These are phyloP conservation scores for Cephalopterus ornatus DNA, from an alignment of 2,113 vertebrate genomes.

Conservation along the genomic window DNA sequence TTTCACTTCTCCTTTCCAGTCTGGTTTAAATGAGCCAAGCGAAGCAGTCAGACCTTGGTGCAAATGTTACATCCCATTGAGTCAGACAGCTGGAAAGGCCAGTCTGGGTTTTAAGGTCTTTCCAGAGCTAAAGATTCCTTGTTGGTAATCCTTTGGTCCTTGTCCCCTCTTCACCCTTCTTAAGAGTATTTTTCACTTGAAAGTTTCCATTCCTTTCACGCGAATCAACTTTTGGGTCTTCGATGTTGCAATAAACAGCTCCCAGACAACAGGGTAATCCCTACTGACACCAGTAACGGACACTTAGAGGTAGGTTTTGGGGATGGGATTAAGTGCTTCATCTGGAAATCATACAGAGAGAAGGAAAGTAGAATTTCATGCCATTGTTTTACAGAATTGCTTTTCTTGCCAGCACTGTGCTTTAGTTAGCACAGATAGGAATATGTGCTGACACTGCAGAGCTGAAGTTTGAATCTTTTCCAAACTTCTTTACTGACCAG, in stretches of 20 bases:
- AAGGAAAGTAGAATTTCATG: background rate
- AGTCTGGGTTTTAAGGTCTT: background rate
- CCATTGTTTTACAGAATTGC: background rate
- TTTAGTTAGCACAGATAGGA: constrained; percentile 8
- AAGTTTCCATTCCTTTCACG: background rate
- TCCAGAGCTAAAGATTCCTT: background rate
- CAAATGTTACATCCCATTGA: background rate
- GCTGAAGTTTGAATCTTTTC: constrained; percentile 31
- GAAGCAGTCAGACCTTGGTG: background rate
- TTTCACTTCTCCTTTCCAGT: background rate
- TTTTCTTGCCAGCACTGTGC: background rate
- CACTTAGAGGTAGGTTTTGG: background rate
- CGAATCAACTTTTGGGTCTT: background rate
- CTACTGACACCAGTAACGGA: background rate
- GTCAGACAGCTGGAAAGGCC: background rate
- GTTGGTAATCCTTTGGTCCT: background rate
- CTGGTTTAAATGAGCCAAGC: background rate
- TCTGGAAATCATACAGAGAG: background rate
- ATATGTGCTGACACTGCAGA: constrained; percentile 38
- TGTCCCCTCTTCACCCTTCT: background rate
- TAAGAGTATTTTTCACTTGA: background rate
- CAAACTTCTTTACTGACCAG: constrained; percentile 33
- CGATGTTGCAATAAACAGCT: background rate
- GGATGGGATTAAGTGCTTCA: background rate
- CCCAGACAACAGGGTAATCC: background rate